Base-by-base conservation (phyloP, 2,113 vertebrate species). In the Sander vitreus region DNA sequence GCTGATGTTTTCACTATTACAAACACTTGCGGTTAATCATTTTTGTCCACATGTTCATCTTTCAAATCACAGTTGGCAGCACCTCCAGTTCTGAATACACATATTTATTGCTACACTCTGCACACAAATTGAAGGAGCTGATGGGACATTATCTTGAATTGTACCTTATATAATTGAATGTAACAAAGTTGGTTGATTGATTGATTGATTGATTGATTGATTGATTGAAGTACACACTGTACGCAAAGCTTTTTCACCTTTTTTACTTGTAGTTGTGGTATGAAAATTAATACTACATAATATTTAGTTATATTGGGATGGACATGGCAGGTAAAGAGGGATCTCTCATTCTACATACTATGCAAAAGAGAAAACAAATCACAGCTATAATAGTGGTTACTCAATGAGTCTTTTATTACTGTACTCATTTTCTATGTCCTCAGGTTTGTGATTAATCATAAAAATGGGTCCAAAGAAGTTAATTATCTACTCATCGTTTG, bases 401-500 rank as follows among this genome's bases (percentile, higher is more conserved):
- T 78, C 71, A 87, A 88, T 91, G 76, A 83, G 48, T 72, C 18
- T 88, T 89, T 88, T 69, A 89, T 92, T 89, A 85, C 85, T 84
- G 51, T 83, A 77, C 63, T 89, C 43, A 85, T 92, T 88, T 85
- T 62, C 80, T 74, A 51, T 66, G 30, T 78, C 45, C 66, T 82
- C 43, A 27, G 23, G 23, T 90, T 92, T 86, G 78, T 68, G 21
- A 92, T 94, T 85, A 85, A 91, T 93, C 83, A 90, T 81, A 85
- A 84, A 90, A 93, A 91, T 90, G 81, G 19, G 62, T 79, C 93
- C 90, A 92, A 80, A 78, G 83, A 91, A 91, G 84, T 88, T 92
- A 90, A 94, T 94, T 91, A 91, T 82, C 75, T 59, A 25, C 74
- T 73, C 87, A 88, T 73, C 58, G 54, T 86, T 86, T 80, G 73